phyloP scores from a whole-genome alignment of 2,113 vertebrate genomes.

The Thalassoma bifasciatum region DNA sequence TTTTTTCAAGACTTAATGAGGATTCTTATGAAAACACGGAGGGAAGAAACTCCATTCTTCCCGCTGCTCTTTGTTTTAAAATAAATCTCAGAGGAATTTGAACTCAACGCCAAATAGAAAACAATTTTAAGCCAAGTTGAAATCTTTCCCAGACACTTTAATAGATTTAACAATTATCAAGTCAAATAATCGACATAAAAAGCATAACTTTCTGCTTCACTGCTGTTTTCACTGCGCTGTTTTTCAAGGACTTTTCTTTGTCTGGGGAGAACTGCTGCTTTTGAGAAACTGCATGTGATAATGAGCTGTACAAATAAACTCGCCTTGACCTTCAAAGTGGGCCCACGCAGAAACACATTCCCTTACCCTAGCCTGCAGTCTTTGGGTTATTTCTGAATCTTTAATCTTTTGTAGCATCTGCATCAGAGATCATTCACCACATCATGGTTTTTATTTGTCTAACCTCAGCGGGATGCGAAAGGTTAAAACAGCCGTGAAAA shows the following conservation, averaged over 20 bases:
- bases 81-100: background rate
- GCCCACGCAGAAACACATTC: conserved; percentile 30
- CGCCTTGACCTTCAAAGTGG: conserved; percentile 22
- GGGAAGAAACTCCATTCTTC: too few species aligned
- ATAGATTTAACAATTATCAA: background rate
- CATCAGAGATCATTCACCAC: background rate
- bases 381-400: conserved; percentile 41
- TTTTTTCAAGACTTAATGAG: conserved; percentile 6
- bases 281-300: conserved; percentile 16
- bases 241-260: background rate
- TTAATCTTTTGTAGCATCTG: conserved; percentile 5
- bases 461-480: background rate
- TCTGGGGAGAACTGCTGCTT: too few species aligned
- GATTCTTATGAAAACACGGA: background rate
- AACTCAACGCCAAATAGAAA: background rate
- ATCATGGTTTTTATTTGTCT: too few species aligned
- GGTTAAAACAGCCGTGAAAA: fast-evolving
- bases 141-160: background rate
- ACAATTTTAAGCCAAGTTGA: background rate
- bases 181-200: background rate
- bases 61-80: too few species aligned
- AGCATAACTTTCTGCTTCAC: too few species aligned
- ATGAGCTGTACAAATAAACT: conserved; percentile 43
- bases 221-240: background rate
- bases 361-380: background rate